A percentile compares a stretch with the other conserved stretches of the same genome.
These are phyloP conservation scores for Pogoniulus pusillus DNA, from an alignment of 2,797 vertebrate genomes.

Conservation along the genomic window DNA sequence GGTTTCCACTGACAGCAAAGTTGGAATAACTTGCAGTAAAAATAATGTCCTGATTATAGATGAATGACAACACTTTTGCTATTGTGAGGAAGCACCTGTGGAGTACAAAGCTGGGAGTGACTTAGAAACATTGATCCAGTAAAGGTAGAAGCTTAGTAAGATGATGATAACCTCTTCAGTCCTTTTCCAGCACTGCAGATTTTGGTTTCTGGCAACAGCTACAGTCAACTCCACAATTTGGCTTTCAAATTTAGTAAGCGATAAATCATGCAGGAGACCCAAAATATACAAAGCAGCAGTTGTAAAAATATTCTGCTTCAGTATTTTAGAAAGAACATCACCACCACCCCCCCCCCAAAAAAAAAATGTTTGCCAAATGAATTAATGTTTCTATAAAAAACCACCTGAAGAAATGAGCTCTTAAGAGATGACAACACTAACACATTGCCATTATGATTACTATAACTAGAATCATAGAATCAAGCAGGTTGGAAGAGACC, in stretches of 20 bases:
- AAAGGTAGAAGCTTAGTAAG: constrained; percentile 50
- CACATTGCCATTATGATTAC: constrained; percentile 49
- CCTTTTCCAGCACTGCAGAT: constrained; percentile 52
- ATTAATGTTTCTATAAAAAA: constrained; percentile 69
- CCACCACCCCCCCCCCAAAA: no score
- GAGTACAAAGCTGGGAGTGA: constrained; percentile 11
- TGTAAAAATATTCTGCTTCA: constrained; percentile 61
- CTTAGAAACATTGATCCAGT: constrained; percentile 4
- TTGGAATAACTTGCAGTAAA: constrained; percentile 41
- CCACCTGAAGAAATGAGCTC: constrained; percentile 6
- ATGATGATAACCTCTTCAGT: constrained; percentile 50
- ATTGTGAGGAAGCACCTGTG: constrained; percentile 54
- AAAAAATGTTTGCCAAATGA: constrained; percentile 55
- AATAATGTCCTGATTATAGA: constrained; percentile 43
- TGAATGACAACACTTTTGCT: constrained; percentile 49
- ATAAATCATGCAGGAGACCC: constrained; percentile 75
- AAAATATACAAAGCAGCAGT: constrained; percentile 69
- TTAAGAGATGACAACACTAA: constrained; percentile 42
- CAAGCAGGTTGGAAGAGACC: no score
- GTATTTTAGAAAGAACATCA: constrained; percentile 65
- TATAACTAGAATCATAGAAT: no score
- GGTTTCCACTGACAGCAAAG: constrained; percentile 58
- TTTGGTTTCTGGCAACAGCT: constrained; percentile 66
- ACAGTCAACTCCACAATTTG: constrained; percentile 70
- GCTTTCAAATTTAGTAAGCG: constrained; percentile 76